Percentiles rank a stretch among this genome's conserved stretches.
Conservation (phyloP, 2,888 invertebrate genomes). For the Fabriciana adippe region DNA sequence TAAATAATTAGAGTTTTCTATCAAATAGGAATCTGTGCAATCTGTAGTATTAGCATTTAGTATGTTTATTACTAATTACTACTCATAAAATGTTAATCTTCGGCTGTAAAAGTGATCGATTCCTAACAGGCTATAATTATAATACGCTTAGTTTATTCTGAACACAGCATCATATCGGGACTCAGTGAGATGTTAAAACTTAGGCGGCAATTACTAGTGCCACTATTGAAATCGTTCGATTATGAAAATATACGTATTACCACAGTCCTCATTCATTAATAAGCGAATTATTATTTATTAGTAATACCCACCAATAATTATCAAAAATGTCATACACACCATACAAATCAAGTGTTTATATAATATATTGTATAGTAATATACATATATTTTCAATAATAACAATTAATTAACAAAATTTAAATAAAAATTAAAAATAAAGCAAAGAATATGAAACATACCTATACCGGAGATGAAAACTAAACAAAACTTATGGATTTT, state of each 20-base stretch:
- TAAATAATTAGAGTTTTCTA: conserved; percentile 1
- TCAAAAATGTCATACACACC: too few relatives aligned
- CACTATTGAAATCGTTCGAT: conserved; percentile 12
- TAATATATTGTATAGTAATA: too few relatives aligned
- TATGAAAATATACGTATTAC: conserved; percentile 9
- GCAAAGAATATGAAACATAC: too few relatives aligned
- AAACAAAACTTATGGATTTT: too few relatives aligned
- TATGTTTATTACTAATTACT: neutral
- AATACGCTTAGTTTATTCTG: conserved; percentile 28
- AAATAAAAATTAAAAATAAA: too few relatives aligned
- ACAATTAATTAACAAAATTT: too few relatives aligned
- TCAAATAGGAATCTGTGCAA: conserved; percentile 2
- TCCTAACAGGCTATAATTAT: conserved; percentile 23
- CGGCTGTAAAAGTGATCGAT: conserved; percentile 11
- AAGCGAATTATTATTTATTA: neutral
- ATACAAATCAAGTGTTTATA: too few relatives aligned
- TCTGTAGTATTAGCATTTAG: too few relatives aligned
- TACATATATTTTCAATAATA: too few relatives aligned
- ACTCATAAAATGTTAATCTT: conserved; percentile 4
- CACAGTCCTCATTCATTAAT: conserved; percentile 13
- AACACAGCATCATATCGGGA: conserved; percentile 28
- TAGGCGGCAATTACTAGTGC: neutral
- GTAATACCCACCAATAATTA: too few relatives aligned
- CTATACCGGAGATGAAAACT: too few relatives aligned
- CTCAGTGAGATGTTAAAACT: conserved; percentile 17